These are phyloP conservation scores for Xenopus borealis DNA, from an alignment of 2,113 vertebrate genomes.

Conservation along the genomic window DNA sequence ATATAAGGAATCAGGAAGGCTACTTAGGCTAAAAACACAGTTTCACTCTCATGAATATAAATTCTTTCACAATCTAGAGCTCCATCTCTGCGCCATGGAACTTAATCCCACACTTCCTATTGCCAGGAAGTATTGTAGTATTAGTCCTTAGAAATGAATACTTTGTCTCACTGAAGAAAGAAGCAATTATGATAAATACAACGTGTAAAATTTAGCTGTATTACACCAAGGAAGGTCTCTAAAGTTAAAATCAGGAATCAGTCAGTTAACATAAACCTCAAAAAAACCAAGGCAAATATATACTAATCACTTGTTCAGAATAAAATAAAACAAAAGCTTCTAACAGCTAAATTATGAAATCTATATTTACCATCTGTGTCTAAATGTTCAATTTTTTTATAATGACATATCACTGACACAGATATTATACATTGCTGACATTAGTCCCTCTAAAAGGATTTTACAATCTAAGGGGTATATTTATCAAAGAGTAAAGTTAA, in stretches of 20 bases:
- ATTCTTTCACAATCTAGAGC: conserved; percentile 24
- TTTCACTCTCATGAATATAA: conserved; percentile 41
- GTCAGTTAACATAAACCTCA: not conserved
- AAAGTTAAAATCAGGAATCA: conserved; percentile 19
- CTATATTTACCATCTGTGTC: too few relatives aligned
- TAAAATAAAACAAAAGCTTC: not conserved
- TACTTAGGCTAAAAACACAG: conserved; percentile 25
- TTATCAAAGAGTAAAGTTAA: too few relatives aligned
- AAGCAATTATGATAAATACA: conserved; percentile 19
- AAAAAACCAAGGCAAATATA: not conserved
- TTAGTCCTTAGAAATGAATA: conserved; percentile 31
- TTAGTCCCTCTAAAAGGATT: too few relatives aligned
- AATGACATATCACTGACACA: too few relatives aligned
- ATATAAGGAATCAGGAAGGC: conserved; percentile 40
- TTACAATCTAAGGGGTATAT: too few relatives aligned
- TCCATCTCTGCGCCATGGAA: conserved; percentile 18
- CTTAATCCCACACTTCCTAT: conserved; percentile 42
- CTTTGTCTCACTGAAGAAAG: not conserved
- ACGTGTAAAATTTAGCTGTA: conserved; percentile 17
- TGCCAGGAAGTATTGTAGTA: not conserved
- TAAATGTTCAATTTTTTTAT: too few relatives aligned
- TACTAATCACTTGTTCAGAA: not conserved
- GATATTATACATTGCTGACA: too few relatives aligned
- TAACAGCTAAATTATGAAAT: not conserved
- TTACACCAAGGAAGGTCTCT: conserved; percentile 27